A percentile compares a stretch with the other conserved stretches of the same genome.
Evolutionary conservation across 1,140 invertebrate genomes (phyloP).

Genomic region (Battus philenor): DNA sequence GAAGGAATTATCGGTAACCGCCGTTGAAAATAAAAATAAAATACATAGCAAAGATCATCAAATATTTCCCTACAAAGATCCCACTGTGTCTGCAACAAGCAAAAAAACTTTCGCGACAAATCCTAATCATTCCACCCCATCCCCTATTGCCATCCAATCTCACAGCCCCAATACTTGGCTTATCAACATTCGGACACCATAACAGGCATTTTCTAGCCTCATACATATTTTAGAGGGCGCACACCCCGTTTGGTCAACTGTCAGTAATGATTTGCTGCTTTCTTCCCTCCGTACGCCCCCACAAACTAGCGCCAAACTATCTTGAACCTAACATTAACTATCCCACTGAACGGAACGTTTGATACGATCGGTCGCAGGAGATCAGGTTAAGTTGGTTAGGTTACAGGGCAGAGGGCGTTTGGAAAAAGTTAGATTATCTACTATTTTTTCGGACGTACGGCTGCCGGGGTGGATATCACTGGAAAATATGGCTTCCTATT

Average conservation of each 20-base stretch:
- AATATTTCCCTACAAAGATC: conserved; percentile 29
- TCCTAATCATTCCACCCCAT: conserved; percentile 48
- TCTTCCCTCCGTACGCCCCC: conserved; percentile 55
- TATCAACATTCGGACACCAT: conserved; percentile 75
- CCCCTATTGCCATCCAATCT: conserved; percentile 61
- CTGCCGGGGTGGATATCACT: conserved; percentile 58
- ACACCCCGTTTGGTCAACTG: conserved; percentile 70
- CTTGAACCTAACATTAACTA: conserved; percentile 22
- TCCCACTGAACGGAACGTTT: not conserved
- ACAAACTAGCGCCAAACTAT: conserved; percentile 30
- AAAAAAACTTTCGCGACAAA: conserved; percentile 46
- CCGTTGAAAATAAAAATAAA: not conserved
- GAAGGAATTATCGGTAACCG: too few relatives aligned
- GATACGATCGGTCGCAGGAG: conserved; percentile 14
- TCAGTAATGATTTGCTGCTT: conserved; percentile 74
- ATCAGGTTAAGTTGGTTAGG: conserved; percentile 32
- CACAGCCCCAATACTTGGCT: conserved; percentile 62
- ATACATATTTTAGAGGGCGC: conserved; percentile 71
- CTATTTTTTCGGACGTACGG: conserved; percentile 62
- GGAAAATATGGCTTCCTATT: conserved; percentile 73
- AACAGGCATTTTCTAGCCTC: conserved; percentile 69
- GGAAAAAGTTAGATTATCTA: conserved; percentile 72
- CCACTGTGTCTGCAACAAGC: conserved; percentile 30
- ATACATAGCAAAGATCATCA: conserved; percentile 19
- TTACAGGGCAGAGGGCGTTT: conserved; percentile 57